Base-by-base conservation (phyloP, 1,140 invertebrate species). In the Asobara japonica region DNA sequence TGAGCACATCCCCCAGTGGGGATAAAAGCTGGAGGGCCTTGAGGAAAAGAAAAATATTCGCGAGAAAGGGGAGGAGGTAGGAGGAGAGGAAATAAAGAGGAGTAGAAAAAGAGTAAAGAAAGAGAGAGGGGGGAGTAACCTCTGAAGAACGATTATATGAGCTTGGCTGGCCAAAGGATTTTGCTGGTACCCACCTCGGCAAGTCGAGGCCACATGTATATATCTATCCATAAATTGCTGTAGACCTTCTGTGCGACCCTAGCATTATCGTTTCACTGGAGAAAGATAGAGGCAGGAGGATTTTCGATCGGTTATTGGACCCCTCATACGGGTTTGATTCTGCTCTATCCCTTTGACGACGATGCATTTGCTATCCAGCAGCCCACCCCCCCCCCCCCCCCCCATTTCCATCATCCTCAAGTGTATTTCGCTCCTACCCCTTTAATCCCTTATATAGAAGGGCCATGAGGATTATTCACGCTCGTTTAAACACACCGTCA, bases 231-330 rank as follows among this genome's bases (percentile, higher is more conserved):
- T 69, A 51, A 69, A 69, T 69, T 69, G 31, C 45, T 48, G n/a
- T n/a, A 31, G 41, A 33, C 22, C 66, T 69, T 65, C 38, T 38
- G 10, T 41, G 33, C n/a, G n/a, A n/a, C 25, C 33, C 33, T 45
- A 29, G 22, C 22, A 66, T 66, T 11, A 36, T 36, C 51, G 13
- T 25, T 18, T 18, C 22, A 38, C 7, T 8, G 18, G 29, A 22
- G 10, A 25, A 48, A 66, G 27, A 36, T 66, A 38, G 25, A 31
- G 20, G 5, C 31, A 20, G 41, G 20, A 33, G 16, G 16, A 38
- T 64, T 65, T 60, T 71, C 60, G 60, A 71, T 71, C 22, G 25
- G 36, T 65, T 65, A 71, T 71, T 65, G 60, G 36, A 71, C 62
- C 60, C n/a, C 22, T 56, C 22, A 22, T 56, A 56, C 51, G 51